phyloP scores from a whole-genome alignment of 1,140 invertebrate genomes.

The Cepaea nemoralis region DNA sequence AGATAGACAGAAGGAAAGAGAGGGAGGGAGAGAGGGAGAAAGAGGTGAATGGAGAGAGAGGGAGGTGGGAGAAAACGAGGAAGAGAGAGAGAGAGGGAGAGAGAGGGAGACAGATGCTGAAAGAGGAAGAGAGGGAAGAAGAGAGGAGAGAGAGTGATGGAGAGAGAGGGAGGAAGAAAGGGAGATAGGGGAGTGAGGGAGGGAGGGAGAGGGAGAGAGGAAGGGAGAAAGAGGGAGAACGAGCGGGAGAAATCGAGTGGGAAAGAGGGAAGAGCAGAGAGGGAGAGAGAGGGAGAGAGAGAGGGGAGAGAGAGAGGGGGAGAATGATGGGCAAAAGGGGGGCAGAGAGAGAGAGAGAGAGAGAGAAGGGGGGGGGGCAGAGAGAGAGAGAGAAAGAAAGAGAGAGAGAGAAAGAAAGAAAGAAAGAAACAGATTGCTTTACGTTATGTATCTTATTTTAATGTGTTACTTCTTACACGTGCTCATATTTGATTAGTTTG shows the following conservation, averaged over 20 bases:
- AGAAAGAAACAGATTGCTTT: not conserved
- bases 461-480: too few species aligned
- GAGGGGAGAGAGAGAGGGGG: too few species aligned
- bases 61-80: too few species aligned
- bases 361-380: too few species aligned
- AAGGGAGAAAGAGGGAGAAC: constrained; percentile 2
- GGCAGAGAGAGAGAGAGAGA: not conserved
- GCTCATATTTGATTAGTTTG: too few species aligned
- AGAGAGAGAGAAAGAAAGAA: not conserved
- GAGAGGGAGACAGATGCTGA: constrained; percentile 17
- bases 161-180: not conserved
- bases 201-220: not conserved
- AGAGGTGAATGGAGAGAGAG: constrained; percentile 3
- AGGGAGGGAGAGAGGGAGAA: not conserved
- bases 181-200: not conserved
- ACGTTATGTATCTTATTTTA: too few species aligned
- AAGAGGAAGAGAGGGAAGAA: not conserved
- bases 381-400: not conserved
- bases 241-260: constrained; percentile 4
- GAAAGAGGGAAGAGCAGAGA: constrained; percentile 23
- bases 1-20: not conserved
- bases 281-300: not conserved
- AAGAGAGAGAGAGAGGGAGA: constrained; percentile 19
- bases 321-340: too few species aligned
- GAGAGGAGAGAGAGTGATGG: not conserved